Evolutionary conservation across 2,888 invertebrate species (phyloP).

Genomic region (Copidosoma aretas): DNA sequence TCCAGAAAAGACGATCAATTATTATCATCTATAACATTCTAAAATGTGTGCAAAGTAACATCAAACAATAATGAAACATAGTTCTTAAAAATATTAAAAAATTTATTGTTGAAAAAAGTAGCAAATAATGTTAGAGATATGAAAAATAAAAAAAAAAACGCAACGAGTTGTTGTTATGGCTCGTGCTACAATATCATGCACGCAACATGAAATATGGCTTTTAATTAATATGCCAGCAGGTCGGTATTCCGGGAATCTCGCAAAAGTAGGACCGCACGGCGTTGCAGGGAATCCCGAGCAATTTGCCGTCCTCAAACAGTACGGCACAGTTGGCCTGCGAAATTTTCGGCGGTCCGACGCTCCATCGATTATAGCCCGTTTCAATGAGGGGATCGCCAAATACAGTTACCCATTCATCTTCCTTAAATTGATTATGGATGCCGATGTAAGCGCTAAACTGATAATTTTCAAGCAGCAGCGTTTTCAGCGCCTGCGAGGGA

Average conservation of each 20-base stretch:
- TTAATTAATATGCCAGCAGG: constrained; percentile 16
- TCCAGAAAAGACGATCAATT: too few relatives aligned
- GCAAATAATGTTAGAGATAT: too few relatives aligned
- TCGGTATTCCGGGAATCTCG: constrained; percentile 33
- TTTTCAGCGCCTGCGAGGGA: constrained; percentile 28
- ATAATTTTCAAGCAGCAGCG: constrained; percentile 39
- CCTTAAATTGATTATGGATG: constrained; percentile 41
- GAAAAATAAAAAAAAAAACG: neutral
- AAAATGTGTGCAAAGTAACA: too few relatives aligned
- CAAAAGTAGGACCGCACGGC: constrained; percentile 38
- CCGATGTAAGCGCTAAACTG: constrained; percentile 41
- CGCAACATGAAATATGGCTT: neutral
- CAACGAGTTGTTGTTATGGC: neutral
- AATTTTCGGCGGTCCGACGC: constrained; percentile 39
- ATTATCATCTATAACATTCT: too few relatives aligned
- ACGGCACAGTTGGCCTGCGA: constrained; percentile 36
- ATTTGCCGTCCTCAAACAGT: constrained; percentile 40
- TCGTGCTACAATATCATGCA: constrained; percentile 14
- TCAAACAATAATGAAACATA: too few relatives aligned
- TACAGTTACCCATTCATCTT: constrained; percentile 39
- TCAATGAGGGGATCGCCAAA: constrained; percentile 37
- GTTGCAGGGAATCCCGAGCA: constrained; percentile 38
- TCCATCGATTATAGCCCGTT: constrained; percentile 39
- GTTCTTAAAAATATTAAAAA: too few relatives aligned
- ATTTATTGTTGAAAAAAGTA: too few relatives aligned